These are phyloP conservation scores for Nemotelus pantherinus DNA, from an alignment of 2,888 invertebrate species.

Conservation along the genomic window DNA sequence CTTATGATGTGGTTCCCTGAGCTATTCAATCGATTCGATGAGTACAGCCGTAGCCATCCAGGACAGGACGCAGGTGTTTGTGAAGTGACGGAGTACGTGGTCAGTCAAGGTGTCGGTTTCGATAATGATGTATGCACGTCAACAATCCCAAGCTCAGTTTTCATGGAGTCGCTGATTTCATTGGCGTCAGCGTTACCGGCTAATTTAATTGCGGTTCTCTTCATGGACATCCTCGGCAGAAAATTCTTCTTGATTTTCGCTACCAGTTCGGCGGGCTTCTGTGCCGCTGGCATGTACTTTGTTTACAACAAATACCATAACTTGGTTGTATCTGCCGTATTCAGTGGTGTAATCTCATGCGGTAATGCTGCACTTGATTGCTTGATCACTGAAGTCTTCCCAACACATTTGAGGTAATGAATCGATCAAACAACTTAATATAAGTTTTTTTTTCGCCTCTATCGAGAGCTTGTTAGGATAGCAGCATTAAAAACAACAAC, in stretches of 20 bases:
- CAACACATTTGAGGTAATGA: slow-evolving; percentile 82
- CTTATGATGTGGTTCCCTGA: slow-evolving; percentile 98
- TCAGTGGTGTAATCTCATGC: slow-evolving; percentile 88
- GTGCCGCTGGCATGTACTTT: slow-evolving; percentile 86
- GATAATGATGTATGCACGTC: slow-evolving; percentile 71
- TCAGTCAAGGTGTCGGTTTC: slow-evolving; percentile 73
- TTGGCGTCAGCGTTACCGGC: slow-evolving; percentile 87
- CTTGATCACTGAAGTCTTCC: slow-evolving; percentile 92
- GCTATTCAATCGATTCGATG: slow-evolving; percentile 89
- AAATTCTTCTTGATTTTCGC: slow-evolving; percentile 81
- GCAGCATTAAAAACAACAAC: too few species aligned
- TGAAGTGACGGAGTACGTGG: slow-evolving; percentile 80
- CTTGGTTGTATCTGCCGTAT: slow-evolving; percentile 83
- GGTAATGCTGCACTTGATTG: slow-evolving; percentile 92
- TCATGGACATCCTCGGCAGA: slow-evolving; percentile 86
- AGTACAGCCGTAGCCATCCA: slow-evolving; percentile 76
- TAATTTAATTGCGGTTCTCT: slow-evolving; percentile 81
- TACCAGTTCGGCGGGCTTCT: slow-evolving; percentile 84
- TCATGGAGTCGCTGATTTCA: slow-evolving; percentile 87
- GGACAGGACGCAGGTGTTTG: slow-evolving; percentile 77
- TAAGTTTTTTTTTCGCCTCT: slow-evolving; percentile 1
- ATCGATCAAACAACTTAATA: too few species aligned
- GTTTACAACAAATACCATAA: slow-evolving; percentile 85
- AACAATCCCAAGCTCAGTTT: slow-evolving; percentile 80
- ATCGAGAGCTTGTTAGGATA: too few species aligned